phyloP scores from a whole-genome alignment of 2,797 vertebrate genomes.

The Ctenosaura bakeri region DNA sequence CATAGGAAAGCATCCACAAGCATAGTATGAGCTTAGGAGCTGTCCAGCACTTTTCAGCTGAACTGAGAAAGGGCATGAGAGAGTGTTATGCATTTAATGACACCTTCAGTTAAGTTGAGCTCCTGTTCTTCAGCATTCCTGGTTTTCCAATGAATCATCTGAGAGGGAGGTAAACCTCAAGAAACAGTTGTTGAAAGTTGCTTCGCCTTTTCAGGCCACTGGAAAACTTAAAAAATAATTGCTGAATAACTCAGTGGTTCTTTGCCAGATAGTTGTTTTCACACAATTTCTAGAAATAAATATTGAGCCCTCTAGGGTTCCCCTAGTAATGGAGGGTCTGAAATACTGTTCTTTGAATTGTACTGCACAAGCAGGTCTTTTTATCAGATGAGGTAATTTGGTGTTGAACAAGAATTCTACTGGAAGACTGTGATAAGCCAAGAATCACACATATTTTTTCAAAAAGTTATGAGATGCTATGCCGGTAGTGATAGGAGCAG shows the following conservation, averaged over 20 bases:
- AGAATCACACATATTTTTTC: neutral
- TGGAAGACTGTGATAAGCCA: neutral
- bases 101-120: neutral
- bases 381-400: neutral
- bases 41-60: slow-evolving; percentile 10
- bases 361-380: neutral
- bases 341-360: slow-evolving; percentile 6
- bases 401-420: neutral
- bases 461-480: neutral
- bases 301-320: neutral
- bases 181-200: slow-evolving; percentile 13
- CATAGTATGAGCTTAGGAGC: neutral
- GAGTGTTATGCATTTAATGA: neutral
- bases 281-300: neutral
- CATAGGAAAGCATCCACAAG: neutral
- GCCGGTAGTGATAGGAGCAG: neutral
- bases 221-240: neutral
- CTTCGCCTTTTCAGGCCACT: neutral
- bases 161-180: neutral
- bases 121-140: neutral
- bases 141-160: neutral
- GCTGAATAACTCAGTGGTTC: neutral
- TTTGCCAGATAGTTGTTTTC: neutral
- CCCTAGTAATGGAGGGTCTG: neutral
- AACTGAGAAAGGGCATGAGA: neutral